Base-by-base conservation (phyloP, 2,888 invertebrate species). In the Opisthograptis luteolata region DNA sequence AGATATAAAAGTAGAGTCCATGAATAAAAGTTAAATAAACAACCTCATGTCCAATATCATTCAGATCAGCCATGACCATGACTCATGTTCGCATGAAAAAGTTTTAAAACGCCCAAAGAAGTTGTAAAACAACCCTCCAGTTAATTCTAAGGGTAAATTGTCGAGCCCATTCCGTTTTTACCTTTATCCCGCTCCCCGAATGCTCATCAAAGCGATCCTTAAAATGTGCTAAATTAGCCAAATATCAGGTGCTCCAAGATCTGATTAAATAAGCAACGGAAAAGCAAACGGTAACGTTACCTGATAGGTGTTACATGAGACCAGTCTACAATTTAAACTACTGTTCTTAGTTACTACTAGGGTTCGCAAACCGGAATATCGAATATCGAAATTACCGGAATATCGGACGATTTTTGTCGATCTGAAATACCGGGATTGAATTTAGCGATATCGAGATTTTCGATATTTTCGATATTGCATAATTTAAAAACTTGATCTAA, bases 151-250 rank as follows among this genome's bases (percentile, higher is more conserved):
- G 42, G 51, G 44, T 30, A 46, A 51, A 51, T 42, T 46, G 36
- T 28, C 28, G 22, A 34, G 6, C 22, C 39, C 31, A 32, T 27
- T n/a, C n/a, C n/a, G n/a, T n/a, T n/a, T n/a, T n/a, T n/a, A n/a
- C n/a, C n/a, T n/a, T n/a, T n/a, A n/a, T n/a, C 36, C 35, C 40
- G 25, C 12, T 41, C 41, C 46, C 51, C 17, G 36, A 42, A 45
- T 39, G 32, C 43, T 22, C 44, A 50, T 50, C 50, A 50, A 44
- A 50, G 43, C 43, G 40, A 45, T 50, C 50, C 39, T 50, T 39
- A 50, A 50, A 50, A 22, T n/a, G 43, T 44, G n/a, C n/a, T n/a
- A n/a, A 44, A 51, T 58, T 60, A 58, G 57, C 20, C 43, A 60
- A 60, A 62, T 41, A 41, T 45, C 41, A 46, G 41, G 48, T 45